Percentiles rank a stretch among this genome's conserved stretches.
Conservation (phyloP, 2,888 invertebrate genomes). For the Congeria kusceri region DNA sequence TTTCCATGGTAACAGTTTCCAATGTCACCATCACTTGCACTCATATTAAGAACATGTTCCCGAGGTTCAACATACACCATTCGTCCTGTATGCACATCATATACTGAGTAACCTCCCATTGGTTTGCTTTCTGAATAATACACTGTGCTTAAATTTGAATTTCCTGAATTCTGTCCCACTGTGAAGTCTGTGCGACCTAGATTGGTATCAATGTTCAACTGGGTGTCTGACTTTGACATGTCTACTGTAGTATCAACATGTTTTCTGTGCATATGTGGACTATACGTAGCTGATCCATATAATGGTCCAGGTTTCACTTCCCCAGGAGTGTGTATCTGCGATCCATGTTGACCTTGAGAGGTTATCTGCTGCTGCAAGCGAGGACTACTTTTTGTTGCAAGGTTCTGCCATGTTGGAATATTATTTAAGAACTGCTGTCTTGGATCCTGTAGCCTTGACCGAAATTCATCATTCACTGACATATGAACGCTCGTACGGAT, state of each 20-base stretch:
- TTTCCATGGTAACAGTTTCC: not conserved
- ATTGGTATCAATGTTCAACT: constrained; percentile 65
- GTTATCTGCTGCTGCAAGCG: not conserved
- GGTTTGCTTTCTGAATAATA: constrained; percentile 20
- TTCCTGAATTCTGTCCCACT: too few species aligned
- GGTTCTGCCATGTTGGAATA: constrained; percentile 10
- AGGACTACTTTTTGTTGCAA: constrained; percentile 13
- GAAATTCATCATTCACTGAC: constrained; percentile 32
- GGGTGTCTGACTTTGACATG: constrained; percentile 78
- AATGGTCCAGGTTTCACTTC: constrained; percentile 33
- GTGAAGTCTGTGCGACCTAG: constrained; percentile 10
- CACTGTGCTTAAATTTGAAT: too few species aligned
- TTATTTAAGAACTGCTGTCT: constrained; percentile 25
- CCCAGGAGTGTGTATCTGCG: not conserved
- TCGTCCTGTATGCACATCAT: constrained; percentile 58
- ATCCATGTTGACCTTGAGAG: not conserved
- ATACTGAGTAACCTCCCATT: constrained; percentile 52
- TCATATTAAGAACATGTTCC: constrained; percentile 5
- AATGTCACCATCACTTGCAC: constrained; percentile 6
- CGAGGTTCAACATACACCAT: constrained; percentile 61
- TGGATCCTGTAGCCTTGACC: constrained; percentile 38
- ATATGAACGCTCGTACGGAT: constrained; percentile 11
- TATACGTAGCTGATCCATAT: constrained; percentile 65
- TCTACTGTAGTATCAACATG: constrained; percentile 62
- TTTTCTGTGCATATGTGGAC: constrained; percentile 66